Conservation (phyloP, 2,888 invertebrate genomes). For the Macaria liturata region DNA sequence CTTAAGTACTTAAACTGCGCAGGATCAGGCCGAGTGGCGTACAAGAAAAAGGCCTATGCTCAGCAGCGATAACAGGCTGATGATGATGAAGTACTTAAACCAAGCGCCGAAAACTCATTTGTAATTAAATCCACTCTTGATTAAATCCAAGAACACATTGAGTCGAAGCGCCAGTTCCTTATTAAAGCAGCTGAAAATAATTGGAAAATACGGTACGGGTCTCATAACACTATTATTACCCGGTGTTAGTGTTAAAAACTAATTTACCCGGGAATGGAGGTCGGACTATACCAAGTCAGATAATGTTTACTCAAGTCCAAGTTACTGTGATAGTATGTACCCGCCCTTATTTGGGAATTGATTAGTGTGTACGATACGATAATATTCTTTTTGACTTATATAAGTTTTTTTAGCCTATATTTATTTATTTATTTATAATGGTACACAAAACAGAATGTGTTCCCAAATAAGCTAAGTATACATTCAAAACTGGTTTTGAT, state of each 20-base stretch:
- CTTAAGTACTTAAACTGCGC: too few relatives aligned
- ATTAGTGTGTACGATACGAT: conserved; percentile 9
- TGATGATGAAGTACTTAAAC: too few relatives aligned
- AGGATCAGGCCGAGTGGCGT: too few relatives aligned
- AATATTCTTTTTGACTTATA: too few relatives aligned
- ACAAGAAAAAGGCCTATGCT: too few relatives aligned
- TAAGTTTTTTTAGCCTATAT: too few relatives aligned
- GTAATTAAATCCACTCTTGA: conserved; percentile 3
- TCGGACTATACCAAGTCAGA: conserved; percentile 50
- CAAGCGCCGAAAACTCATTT: too few relatives aligned
- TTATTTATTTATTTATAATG: too few relatives aligned
- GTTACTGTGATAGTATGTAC: conserved; percentile 28
- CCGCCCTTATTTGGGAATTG: conserved; percentile 9
- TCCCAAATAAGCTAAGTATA: too few relatives aligned
- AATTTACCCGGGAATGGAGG: conserved; percentile 52
- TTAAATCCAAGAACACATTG: conserved; percentile 20
- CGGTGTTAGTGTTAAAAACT: conserved; percentile 60
- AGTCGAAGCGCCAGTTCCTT: conserved; percentile 19
- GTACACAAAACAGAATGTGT: too few relatives aligned
- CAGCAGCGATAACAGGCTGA: too few relatives aligned
- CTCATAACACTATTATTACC: conserved; percentile 46
- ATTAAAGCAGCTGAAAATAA: conserved; percentile 32
- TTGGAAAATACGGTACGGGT: conserved; percentile 37
- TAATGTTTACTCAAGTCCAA: conserved; percentile 51
- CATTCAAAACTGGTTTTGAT: too few relatives aligned